phyloP scores from a whole-genome alignment of 2,113 vertebrate genomes.

The Python bivittatus region DNA sequence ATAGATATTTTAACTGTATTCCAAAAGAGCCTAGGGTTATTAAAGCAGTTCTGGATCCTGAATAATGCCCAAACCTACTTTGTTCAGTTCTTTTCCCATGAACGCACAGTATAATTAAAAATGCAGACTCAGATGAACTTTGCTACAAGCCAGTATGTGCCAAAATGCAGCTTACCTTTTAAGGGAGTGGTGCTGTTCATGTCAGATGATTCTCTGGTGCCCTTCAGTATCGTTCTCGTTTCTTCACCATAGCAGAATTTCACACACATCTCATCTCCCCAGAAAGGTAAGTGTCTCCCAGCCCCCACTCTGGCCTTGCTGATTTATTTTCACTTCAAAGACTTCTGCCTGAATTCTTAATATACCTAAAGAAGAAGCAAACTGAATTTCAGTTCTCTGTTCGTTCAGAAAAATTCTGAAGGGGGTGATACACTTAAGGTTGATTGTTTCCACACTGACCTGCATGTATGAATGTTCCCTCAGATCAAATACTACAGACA shows the following conservation, averaged over 20 bases:
- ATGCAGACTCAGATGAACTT: not conserved
- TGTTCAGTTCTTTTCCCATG: not conserved
- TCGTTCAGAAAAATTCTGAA: not conserved
- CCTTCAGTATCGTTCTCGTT: not conserved
- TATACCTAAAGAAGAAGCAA: not conserved
- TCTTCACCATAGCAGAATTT: not conserved
- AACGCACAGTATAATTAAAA: not conserved
- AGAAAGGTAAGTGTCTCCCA: conserved; percentile 10
- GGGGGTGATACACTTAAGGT: too few relatives aligned
- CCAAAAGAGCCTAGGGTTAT: not conserved
- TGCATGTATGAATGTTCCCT: not conserved
- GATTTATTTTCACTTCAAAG: not conserved
- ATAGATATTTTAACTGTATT: not conserved
- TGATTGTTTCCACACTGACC: not conserved
- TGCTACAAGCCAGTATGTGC: not conserved
- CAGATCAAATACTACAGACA: not conserved
- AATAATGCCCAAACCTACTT: not conserved
- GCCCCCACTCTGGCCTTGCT: not conserved
- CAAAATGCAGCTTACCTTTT: not conserved
- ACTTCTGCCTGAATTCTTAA: not conserved
- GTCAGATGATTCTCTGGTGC: not conserved
- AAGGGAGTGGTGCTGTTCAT: not conserved
- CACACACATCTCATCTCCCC: not conserved
- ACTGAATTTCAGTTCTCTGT: not conserved
- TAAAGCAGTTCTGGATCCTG: not conserved